Conservation (phyloP, 1,140 invertebrate genomes). For the Hirudo medicinalis region DNA sequence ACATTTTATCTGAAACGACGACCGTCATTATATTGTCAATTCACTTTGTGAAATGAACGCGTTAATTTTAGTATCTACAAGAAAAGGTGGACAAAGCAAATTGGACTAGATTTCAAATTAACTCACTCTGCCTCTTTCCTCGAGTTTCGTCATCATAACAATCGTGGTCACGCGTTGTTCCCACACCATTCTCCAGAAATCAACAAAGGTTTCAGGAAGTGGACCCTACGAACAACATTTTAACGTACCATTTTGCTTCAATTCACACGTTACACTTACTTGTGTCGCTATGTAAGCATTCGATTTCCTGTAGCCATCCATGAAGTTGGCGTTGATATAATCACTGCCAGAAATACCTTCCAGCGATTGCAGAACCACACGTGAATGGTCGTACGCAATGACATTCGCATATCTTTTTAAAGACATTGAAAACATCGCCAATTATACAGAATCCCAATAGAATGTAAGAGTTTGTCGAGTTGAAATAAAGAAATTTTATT, state of each 20-base stretch:
- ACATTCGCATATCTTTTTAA: constrained; percentile 81
- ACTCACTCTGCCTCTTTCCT: constrained; percentile 13
- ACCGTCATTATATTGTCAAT: no score
- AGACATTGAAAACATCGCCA: background rate
- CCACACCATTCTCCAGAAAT: constrained; percentile 18
- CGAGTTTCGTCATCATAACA: constrained; percentile 50
- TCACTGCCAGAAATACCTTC: constrained; percentile 46
- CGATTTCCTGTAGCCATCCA: constrained; percentile 40
- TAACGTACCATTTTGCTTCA: background rate
- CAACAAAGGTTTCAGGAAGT: constrained; percentile 15
- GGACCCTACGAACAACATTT: constrained; percentile 19
- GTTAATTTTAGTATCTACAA: no score
- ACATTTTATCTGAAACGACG: constrained; percentile 9
- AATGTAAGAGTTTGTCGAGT: background rate
- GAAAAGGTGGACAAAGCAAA: no score
- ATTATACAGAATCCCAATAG: background rate
- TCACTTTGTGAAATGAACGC: no score
- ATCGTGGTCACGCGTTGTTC: constrained; percentile 89
- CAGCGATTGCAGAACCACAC: constrained; percentile 66
- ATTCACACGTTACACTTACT: constrained; percentile 23
- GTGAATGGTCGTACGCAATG: constrained; percentile 62
- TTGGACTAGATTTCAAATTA: background rate
- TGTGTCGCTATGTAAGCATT: constrained; percentile 43
- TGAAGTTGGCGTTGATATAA: constrained; percentile 84
- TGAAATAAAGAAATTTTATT: background rate